Conservation (phyloP, 2,888 invertebrate genomes). For the Pseudoips prasinana region DNA sequence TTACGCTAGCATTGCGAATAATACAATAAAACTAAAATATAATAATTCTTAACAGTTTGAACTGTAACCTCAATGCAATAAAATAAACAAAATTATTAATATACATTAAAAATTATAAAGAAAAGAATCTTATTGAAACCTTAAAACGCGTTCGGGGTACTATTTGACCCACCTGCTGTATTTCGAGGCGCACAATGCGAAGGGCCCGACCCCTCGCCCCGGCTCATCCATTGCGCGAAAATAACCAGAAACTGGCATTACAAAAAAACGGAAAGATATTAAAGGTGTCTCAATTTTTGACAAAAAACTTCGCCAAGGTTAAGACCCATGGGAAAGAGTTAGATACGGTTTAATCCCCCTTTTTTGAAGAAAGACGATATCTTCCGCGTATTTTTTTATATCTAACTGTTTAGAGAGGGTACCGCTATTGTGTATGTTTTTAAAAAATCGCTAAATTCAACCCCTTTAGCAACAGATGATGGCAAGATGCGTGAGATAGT, state of each 20-base stretch:
- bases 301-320: slow-evolving; percentile 72
- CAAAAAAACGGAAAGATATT: slow-evolving; percentile 76
- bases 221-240: slow-evolving; percentile 35
- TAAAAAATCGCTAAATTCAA: slow-evolving; percentile 58
- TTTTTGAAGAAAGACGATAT: slow-evolving; percentile 59
- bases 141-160: slow-evolving; percentile 34
- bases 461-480: slow-evolving; percentile 77
- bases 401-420: slow-evolving; percentile 67
- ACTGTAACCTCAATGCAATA: too few relatives aligned
- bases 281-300: slow-evolving; percentile 79
- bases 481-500: slow-evolving; percentile 72
- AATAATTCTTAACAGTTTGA: too few relatives aligned
- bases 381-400: slow-evolving; percentile 65
- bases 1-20: too few relatives aligned
- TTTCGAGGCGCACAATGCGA: slow-evolving; percentile 51
- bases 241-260: slow-evolving; percentile 54
- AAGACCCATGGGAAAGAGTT: slow-evolving; percentile 82
- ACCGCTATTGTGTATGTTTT: slow-evolving; percentile 57
- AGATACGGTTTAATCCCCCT: slow-evolving; percentile 58
- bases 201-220: slow-evolving; percentile 66
- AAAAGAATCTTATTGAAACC: slow-evolving; percentile 31
- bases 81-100: slow-evolving; percentile 4
- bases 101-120: slow-evolving; percentile 10
- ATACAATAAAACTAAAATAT: too few relatives aligned
- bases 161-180: slow-evolving; percentile 76